Evolutionary conservation across 2,888 invertebrate genomes (phyloP).

Genomic region (Tineola bisselliella): DNA sequence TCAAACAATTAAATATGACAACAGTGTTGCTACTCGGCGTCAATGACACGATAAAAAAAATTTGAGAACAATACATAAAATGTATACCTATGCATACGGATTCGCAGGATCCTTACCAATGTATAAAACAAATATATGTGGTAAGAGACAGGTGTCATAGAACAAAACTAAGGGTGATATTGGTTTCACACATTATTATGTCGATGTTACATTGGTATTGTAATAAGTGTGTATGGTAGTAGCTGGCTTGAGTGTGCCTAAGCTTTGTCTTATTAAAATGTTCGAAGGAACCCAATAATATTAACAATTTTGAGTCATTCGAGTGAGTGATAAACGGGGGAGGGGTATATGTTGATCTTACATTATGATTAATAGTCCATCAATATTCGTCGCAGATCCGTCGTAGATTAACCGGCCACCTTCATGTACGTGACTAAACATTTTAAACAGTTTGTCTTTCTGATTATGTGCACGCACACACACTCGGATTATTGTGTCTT

Average conservation of each 20-base stretch:
- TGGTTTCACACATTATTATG: too few relatives aligned
- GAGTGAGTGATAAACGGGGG: not conserved
- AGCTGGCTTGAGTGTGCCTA: too few relatives aligned
- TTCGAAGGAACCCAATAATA: not conserved
- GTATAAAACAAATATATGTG: not conserved
- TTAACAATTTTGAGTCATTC: not conserved
- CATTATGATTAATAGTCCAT: slow-evolving; percentile 41
- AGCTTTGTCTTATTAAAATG: too few relatives aligned
- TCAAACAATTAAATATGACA: slow-evolving; percentile 11
- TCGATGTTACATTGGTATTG: too few relatives aligned
- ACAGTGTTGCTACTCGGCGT: not conserved
- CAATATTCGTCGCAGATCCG: slow-evolving; percentile 42
- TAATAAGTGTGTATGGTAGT: too few relatives aligned
- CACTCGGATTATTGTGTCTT: not conserved
- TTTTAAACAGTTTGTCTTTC: slow-evolving; percentile 20
- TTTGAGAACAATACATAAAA: too few relatives aligned
- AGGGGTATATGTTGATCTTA: not conserved
- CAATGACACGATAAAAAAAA: slow-evolving; percentile 2
- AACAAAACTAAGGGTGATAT: too few relatives aligned
- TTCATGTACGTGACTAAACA: slow-evolving; percentile 29
- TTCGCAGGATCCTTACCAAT: not conserved
- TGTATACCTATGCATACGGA: not conserved
- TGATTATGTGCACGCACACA: not conserved
- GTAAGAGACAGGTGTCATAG: too few relatives aligned
- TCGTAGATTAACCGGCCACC: slow-evolving; percentile 36